phyloP scores from a whole-genome alignment of 35 echinoderm and acorn worm genomes.

The Apostichopus californicus region DNA sequence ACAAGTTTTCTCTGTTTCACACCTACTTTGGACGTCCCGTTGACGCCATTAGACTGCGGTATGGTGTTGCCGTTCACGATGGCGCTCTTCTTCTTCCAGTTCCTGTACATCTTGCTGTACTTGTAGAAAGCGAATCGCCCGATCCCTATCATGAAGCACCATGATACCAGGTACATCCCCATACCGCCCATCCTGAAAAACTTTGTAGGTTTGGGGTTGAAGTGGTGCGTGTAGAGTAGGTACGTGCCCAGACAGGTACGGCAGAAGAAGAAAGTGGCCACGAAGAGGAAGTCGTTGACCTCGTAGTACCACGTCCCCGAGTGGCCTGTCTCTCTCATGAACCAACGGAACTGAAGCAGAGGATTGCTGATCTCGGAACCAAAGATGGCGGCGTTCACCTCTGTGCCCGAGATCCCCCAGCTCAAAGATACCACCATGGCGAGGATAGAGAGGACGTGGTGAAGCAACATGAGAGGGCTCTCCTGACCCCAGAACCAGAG shows the following conservation, averaged over 20 bases:
- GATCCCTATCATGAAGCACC: slow-evolving; percentile 72
- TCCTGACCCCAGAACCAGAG: slow-evolving; percentile 79
- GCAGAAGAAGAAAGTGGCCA: slow-evolving; percentile 75
- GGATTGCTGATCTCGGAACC: slow-evolving; percentile 83
- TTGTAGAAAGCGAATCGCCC: slow-evolving; percentile 69
- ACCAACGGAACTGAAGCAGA: slow-evolving; percentile 82
- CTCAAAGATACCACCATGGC: slow-evolving; percentile 60
- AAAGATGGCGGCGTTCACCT: slow-evolving; percentile 88
- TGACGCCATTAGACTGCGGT: background rate
- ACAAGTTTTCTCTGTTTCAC: slow-evolving; percentile 11
- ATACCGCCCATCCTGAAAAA: slow-evolving; percentile 75
- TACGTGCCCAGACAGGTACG: slow-evolving; percentile 71
- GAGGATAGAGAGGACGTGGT: slow-evolving; percentile 81
- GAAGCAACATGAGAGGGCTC: slow-evolving; percentile 70
- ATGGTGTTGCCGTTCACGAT: background rate
- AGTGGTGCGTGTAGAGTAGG: slow-evolving; percentile 62
- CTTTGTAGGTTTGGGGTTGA: slow-evolving; percentile 61
- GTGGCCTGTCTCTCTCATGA: slow-evolving; percentile 73
- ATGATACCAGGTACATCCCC: slow-evolving; percentile 77
- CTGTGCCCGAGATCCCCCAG: slow-evolving; percentile 70
- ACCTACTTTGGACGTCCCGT: background rate
- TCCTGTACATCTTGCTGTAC: slow-evolving; percentile 64
- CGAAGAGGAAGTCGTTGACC: slow-evolving; percentile 85
- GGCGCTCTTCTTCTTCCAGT: slow-evolving; percentile 29
- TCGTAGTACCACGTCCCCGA: slow-evolving; percentile 74